A percentile compares a stretch with the other conserved stretches of the same genome.
These are phyloP conservation scores for Stigmatopora nigra DNA, from an alignment of 2,113 vertebrate species.

Conservation along the genomic window DNA sequence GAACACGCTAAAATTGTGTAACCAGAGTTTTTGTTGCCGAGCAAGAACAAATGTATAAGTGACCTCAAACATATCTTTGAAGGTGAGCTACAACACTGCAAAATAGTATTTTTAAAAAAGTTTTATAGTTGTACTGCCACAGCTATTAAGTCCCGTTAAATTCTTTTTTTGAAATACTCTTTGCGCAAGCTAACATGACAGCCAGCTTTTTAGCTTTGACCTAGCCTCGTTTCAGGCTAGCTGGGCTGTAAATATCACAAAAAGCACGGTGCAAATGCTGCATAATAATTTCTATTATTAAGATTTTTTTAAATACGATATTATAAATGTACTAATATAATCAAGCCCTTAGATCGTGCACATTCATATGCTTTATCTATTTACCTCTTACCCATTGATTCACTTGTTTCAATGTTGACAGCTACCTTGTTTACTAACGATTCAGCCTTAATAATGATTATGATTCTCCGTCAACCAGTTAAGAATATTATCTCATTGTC, in stretches of 20 bases:
- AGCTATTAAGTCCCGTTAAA: not conserved
- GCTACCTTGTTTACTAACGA: not conserved
- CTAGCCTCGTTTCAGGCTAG: conserved; percentile 33
- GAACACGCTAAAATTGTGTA: conserved; percentile 28
- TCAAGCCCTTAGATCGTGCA: too few relatives aligned
- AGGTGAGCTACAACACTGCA: conserved; percentile 49
- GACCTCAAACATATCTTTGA: conserved; percentile 60
- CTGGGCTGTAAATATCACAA: conserved; percentile 22
- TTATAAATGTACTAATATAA: too few relatives aligned
- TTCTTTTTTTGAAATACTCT: not conserved
- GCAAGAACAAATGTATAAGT: conserved; percentile 54
- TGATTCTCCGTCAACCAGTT: too few relatives aligned
- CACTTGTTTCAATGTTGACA: not conserved
- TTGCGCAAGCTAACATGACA: conserved; percentile 26
- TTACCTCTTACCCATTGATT: not conserved
- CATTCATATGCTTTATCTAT: too few relatives aligned
- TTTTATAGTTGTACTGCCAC: not conserved
- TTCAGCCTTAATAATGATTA: not conserved
- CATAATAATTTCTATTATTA: not conserved
- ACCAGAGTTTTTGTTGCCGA: conserved; percentile 16
- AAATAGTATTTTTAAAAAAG: not conserved
- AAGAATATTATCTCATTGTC: too few relatives aligned
- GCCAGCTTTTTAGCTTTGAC: conserved; percentile 21
- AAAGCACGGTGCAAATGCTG: conserved; percentile 2
- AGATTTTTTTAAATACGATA: not conserved